Base-by-base conservation (phyloP, 2,888 invertebrate species). In the Drosophila basisetae region DNA sequence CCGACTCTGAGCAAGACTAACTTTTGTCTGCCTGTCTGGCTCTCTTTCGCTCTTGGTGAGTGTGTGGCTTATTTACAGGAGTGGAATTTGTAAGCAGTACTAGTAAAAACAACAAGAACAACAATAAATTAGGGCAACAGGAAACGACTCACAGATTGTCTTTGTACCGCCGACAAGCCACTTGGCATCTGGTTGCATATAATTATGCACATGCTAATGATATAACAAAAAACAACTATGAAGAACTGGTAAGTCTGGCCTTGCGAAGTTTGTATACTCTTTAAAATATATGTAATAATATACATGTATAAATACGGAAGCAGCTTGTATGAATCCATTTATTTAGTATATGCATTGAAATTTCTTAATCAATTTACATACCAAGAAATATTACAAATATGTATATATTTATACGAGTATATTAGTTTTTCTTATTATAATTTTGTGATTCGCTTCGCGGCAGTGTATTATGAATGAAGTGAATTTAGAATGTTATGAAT, bases 141-240 rank as follows among this genome's bases (percentile, higher is more conserved):
- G 78, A 76, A 86, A 63, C 61, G 66, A 68, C 78, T 66, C 62
- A 70, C 76, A 77, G 82, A 84, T 84, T 84, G 82, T 83, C 84
- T 77, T 83, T 86, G 73, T 82, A 52, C 70, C 59, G 54, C 64
- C 73, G 71, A 74, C 78, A 83, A 75, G 78, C 76, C 82, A 78
- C 84, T 80, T 73, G 75, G 74, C 77, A 76, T 77, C 68, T 73
- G 80, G 71, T 68, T 76, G 81, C 70, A 75, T 70, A 82, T 83
- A 83, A 82, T 84, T 85, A 85, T 77, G 82, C 59, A 62, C 63
- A 80, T 75, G 80, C 67, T 78, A 81, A 81, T 81, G 78, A 81
- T 81, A 78, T 67, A 54, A 59, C 67, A 53, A 66, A 75, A 47
- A 55, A 54, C 59, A 72, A 56, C 41, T 47, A 55, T 31, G 31